Conservation (phyloP, 1,140 invertebrate genomes). For the Metopolophium dirhodum region DNA sequence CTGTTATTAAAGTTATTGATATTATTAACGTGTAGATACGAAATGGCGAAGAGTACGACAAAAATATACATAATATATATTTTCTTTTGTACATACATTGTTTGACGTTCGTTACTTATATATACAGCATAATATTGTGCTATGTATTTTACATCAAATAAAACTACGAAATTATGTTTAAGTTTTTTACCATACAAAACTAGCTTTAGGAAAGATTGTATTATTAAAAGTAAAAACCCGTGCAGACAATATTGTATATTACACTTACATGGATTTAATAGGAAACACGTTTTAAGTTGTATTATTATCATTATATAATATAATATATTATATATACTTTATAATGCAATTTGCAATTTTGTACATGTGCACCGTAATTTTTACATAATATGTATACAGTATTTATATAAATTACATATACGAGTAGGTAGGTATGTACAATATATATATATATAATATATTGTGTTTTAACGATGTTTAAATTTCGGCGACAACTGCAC, state of each 20-base stretch:
- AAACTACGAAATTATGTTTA: not conserved
- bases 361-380: not conserved
- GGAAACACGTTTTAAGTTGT: not conserved
- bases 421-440: not conserved
- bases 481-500: not conserved
- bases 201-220: not conserved
- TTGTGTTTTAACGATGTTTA: not conserved
- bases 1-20: slow-evolving; percentile 41
- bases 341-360: not conserved
- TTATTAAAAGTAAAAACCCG: not conserved
- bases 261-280: slow-evolving; percentile 6
- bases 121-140: not conserved
- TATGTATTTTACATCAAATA: not conserved
- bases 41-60: not conserved
- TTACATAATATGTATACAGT: not conserved
- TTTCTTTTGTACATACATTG: slow-evolving; percentile 15
- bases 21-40: slow-evolving; percentile 16
- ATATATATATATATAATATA: not conserved
- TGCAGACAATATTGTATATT: slow-evolving; percentile 17
- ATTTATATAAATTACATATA: not conserved
- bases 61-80: slow-evolving; percentile 29
- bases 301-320: not conserved
- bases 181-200: slow-evolving; percentile 28
- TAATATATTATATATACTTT: slow-evolving; percentile 8
- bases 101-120: not conserved